phyloP scores from a whole-genome alignment of 2,113 vertebrate species.

The Mustelus asterias region DNA sequence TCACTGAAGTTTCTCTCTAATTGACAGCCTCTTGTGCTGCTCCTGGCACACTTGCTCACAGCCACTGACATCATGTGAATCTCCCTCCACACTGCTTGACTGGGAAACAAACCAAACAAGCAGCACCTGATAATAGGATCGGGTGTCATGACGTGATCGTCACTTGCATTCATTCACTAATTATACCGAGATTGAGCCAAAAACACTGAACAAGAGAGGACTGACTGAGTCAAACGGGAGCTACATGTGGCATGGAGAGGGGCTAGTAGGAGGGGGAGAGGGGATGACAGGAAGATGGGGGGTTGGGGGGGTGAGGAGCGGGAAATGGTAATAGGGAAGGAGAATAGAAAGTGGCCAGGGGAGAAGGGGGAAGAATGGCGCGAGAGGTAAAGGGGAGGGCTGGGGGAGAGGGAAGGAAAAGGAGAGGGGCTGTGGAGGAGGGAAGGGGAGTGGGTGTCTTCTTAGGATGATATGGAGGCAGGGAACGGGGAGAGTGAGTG shows the following conservation, averaged over 20 bases:
- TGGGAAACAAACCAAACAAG: conserved; percentile 22
- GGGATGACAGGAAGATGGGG: neutral
- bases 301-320: no score
- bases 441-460: neutral
- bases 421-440: no score
- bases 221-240: neutral
- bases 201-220: neutral
- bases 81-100: neutral
- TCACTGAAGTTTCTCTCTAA: neutral
- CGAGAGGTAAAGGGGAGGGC: neutral
- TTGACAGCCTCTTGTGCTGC: conserved; percentile 20
- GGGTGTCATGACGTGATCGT: neutral
- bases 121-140: neutral
- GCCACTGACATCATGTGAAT: conserved; percentile 19
- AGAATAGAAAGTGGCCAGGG: no score
- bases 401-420: neutral
- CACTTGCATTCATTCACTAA: conserved; percentile 11
- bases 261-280: neutral
- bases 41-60: neutral
- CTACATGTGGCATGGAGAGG: neutral
- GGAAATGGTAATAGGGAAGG: no score
- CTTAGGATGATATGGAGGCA: no score
- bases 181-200: neutral
- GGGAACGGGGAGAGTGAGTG: neutral
- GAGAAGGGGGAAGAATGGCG: no score